Evolutionary conservation across 1,140 invertebrate species (phyloP), one percentile per base, ranked within the genome.

Genomic region (Vanessa tameamea): DNA sequence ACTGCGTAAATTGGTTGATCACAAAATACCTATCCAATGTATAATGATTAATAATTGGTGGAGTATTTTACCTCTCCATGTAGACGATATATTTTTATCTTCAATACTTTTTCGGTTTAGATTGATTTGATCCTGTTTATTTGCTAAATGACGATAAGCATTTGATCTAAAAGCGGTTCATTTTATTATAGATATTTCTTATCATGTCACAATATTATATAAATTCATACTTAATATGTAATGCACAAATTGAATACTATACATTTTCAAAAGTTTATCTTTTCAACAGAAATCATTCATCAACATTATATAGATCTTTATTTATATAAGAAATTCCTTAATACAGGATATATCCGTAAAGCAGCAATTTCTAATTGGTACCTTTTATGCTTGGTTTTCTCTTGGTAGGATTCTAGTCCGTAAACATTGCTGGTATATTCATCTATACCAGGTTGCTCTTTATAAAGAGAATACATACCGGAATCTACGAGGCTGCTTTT

Each of bases 401-500:
- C 67, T 65, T 75, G 67, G 65, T 57, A 73, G 8, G 79, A 82
- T n/a, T 69, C 73, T 20, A 80, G 72, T 13, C 81, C 82, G 20
- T 77, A 79, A 14, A 76, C 75, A 53, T 78, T 80, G 53, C 86
- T 87, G 15, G 75, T 67, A 63, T 81, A 84, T 64, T 83, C 85
- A 61, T 82, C 82, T 3, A 78, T 82, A 2, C 75, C 81, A 43
- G 83, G 83, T 0, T 79, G 82, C 43, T 85, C 82, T 69, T 89
- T 89, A 68, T 86, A 91, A 37, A 89, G 69, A 5, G 87, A 89
- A 57, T 82, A 85, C 1, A 89, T 63, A 64, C 87, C 88, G 12
- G 79, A 76, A 61, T 83, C 84, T 64, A 80, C 71, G 51, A 77
- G 75, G 57, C 63, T 81, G 61, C 61, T 79, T 66, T 71, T 84